Conservation (phyloP, 2,113 vertebrate genomes). For the Calonectris borealis region DNA sequence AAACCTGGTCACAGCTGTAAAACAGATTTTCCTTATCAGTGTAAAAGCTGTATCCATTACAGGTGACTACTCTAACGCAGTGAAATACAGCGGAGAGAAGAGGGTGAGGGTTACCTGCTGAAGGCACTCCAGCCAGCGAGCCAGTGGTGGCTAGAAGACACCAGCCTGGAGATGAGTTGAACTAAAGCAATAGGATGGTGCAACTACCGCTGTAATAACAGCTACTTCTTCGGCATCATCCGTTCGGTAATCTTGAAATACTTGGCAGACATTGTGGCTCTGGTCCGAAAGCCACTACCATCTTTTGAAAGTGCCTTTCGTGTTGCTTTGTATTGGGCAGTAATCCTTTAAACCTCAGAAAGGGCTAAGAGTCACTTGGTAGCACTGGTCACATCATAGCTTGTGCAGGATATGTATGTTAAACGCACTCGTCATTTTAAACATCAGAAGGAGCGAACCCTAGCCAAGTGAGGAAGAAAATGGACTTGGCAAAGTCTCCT, state of each 20-base stretch:
- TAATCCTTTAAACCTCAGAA: neutral
- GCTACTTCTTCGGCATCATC: neutral
- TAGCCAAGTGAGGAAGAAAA: neutral
- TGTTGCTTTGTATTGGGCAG: neutral
- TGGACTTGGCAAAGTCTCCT: neutral
- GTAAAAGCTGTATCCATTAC: neutral
- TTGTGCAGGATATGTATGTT: neutral
- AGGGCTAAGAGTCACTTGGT: neutral
- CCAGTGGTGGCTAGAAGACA: neutral
- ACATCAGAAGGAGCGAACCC: neutral
- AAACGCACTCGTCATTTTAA: neutral
- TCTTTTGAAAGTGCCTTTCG: neutral
- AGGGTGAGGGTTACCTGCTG: neutral
- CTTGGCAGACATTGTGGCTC: neutral
- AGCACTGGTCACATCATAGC: neutral
- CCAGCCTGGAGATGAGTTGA: neutral
- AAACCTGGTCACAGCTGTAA: neutral
- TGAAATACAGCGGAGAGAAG: neutral
- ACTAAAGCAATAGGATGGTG: neutral
- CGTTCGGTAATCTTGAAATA: neutral
- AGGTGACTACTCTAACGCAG: neutral
- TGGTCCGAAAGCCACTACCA: neutral
- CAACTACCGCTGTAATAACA: neutral
- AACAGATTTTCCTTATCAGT: neutral
- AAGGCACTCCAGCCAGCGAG: neutral